Evolutionary conservation across 2,113 vertebrate genomes (phyloP).

Genomic region (Gallinago paraguaiae): DNA sequence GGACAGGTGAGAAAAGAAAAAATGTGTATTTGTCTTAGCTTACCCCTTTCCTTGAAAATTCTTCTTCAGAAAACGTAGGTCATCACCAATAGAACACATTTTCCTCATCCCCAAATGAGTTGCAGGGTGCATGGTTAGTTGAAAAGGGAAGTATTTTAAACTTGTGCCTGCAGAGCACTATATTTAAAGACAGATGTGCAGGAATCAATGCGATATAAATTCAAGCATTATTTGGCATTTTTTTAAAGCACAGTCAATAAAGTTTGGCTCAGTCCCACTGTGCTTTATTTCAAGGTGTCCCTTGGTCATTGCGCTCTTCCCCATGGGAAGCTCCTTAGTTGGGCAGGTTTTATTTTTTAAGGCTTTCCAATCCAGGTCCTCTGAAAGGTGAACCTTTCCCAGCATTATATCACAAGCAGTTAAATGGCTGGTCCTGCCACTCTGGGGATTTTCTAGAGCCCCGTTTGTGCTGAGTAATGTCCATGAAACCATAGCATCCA

Average conservation of each 20-base stretch:
- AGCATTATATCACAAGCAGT: background rate
- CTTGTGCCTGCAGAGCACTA: background rate
- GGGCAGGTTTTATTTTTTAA: background rate
- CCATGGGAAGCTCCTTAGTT: background rate
- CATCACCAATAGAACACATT: background rate
- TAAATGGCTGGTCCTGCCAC: background rate
- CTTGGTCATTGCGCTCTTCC: background rate
- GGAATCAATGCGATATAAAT: background rate
- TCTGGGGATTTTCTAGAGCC: background rate
- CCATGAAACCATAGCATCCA: background rate
- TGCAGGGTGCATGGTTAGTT: background rate
- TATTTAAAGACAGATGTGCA: background rate
- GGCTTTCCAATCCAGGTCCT: background rate
- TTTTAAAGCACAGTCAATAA: background rate
- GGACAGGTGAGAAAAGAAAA: background rate
- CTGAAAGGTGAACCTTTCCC: background rate
- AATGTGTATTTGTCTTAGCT: background rate
- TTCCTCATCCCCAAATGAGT: background rate
- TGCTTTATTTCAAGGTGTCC: background rate
- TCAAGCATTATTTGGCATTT: background rate
- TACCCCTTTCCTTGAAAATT: background rate
- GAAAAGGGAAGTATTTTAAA: background rate
- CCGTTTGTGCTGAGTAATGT: background rate
- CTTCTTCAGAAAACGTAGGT: background rate
- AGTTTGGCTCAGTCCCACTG: background rate